Evolutionary conservation across 2,888 invertebrate species (phyloP).

Genomic region (Zonitis immaculata): DNA sequence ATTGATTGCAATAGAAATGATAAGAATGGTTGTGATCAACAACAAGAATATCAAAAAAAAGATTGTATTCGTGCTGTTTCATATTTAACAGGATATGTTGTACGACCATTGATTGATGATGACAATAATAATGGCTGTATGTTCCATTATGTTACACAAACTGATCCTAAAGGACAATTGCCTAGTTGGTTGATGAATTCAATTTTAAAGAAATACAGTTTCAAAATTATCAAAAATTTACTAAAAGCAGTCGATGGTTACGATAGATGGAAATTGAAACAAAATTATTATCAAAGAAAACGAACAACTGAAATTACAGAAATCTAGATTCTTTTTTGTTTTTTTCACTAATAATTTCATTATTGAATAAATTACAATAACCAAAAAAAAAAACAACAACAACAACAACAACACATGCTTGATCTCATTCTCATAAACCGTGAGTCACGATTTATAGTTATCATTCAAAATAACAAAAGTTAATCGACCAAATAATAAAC

Average conservation of each 20-base stretch:
- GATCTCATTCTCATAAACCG: not conserved
- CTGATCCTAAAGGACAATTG: not conserved
- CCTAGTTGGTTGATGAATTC: not conserved
- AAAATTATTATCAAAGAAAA: not conserved
- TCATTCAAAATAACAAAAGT: not conserved
- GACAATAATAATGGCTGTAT: not conserved
- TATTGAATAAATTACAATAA: too few species aligned
- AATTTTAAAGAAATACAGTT: not conserved
- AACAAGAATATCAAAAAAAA: too few species aligned
- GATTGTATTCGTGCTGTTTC: not conserved
- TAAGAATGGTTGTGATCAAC: too few species aligned
- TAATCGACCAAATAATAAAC: constrained; percentile 1
- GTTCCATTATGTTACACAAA: not conserved
- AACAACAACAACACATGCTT: not conserved
- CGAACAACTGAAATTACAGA: not conserved
- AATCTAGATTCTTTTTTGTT: not conserved
- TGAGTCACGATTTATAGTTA: constrained; percentile 1
- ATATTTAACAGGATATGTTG: not conserved
- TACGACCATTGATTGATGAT: not conserved
- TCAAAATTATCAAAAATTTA: not conserved
- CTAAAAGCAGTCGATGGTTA: not conserved
- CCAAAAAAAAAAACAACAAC: not conserved
- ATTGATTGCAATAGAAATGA: not conserved
- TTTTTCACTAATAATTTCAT: too few species aligned
- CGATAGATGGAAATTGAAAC: not conserved